phyloP scores from a whole-genome alignment of 1,140 invertebrate species.

The Calliopsis andreniformis region DNA sequence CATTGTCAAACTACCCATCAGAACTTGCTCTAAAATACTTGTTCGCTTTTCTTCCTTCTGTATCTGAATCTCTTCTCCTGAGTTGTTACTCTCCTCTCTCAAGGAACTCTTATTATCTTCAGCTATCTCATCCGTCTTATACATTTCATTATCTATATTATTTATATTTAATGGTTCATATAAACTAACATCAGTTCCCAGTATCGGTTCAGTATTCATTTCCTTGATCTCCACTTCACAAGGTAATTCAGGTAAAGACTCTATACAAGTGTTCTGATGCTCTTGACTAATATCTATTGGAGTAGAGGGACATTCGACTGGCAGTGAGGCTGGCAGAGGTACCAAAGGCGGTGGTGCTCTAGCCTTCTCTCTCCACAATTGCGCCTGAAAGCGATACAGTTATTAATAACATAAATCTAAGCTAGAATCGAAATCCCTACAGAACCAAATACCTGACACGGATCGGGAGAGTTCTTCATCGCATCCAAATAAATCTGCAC shows the following conservation, averaged over 20 bases:
- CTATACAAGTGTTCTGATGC: slow-evolving; percentile 42
- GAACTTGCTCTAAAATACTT: slow-evolving; percentile 73
- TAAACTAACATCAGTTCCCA: slow-evolving; percentile 11
- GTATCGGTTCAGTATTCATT: slow-evolving; percentile 55
- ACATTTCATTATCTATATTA: slow-evolving; percentile 4
- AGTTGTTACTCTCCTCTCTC: slow-evolving; percentile 28
- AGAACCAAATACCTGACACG: slow-evolving; percentile 68
- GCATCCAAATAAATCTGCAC: slow-evolving; percentile 72
- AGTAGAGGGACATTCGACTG: slow-evolving; percentile 48
- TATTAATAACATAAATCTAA: neutral
- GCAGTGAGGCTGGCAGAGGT: slow-evolving; percentile 66
- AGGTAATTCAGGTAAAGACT: slow-evolving; percentile 67
- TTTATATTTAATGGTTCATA: slow-evolving; percentile 18
- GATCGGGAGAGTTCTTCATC: slow-evolving; percentile 73
- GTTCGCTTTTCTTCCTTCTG: slow-evolving; percentile 63
- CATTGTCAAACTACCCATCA: slow-evolving; percentile 71
- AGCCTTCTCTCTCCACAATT: slow-evolving; percentile 72
- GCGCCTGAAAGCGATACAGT: slow-evolving; percentile 54
- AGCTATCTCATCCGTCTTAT: neutral
- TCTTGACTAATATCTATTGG: slow-evolving; percentile 34
- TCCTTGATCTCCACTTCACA: slow-evolving; percentile 76
- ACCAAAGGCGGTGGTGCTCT: slow-evolving; percentile 75
- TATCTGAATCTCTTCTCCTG: slow-evolving; percentile 25
- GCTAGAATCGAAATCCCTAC: neutral
- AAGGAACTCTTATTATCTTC: slow-evolving; percentile 16